Percentiles rank a stretch among this genome's conserved stretches.
These are phyloP conservation scores for Myzus persicae DNA, from an alignment of 1,140 invertebrate genomes.

Conservation along the genomic window DNA sequence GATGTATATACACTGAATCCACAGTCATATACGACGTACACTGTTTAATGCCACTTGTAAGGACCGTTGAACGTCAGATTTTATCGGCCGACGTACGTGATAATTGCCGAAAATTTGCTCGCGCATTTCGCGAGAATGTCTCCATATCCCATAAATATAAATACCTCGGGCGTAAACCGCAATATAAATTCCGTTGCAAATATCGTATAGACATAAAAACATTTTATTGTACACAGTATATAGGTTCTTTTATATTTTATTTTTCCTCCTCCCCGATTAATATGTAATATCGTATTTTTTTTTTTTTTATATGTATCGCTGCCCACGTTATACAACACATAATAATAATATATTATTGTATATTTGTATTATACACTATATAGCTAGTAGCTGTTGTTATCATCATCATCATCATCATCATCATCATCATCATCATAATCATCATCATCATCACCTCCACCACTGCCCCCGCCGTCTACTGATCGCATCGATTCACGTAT, in stretches of 20 bases:
- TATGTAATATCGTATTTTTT: not conserved
- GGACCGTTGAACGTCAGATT: conserved; percentile 24
- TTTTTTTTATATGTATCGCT: not conserved
- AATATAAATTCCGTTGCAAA: not conserved
- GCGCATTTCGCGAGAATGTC: not conserved
- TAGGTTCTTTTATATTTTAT: not conserved
- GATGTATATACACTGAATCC: not conserved
- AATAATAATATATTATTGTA: not conserved
- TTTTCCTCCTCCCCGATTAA: not conserved
- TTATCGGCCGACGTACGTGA: conserved; percentile 33
- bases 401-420: not conserved
- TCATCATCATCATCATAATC: too few relatives aligned
- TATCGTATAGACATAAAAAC: not conserved
- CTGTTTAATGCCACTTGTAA: not conserved
- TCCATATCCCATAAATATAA: not conserved
- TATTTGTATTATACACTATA: too few relatives aligned
- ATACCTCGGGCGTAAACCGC: not conserved
- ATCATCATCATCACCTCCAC: not conserved
- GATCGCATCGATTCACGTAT: conserved; percentile 14
- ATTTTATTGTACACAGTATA: not conserved
- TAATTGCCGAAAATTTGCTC: conserved; percentile 10
- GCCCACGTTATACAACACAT: not conserved
- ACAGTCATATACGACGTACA: not conserved
- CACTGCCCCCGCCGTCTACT: not conserved
- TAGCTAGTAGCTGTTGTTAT: not conserved